phyloP scores from a whole-genome alignment of 1,140 invertebrate species.

The Pseudomyrmex dendroicus region DNA sequence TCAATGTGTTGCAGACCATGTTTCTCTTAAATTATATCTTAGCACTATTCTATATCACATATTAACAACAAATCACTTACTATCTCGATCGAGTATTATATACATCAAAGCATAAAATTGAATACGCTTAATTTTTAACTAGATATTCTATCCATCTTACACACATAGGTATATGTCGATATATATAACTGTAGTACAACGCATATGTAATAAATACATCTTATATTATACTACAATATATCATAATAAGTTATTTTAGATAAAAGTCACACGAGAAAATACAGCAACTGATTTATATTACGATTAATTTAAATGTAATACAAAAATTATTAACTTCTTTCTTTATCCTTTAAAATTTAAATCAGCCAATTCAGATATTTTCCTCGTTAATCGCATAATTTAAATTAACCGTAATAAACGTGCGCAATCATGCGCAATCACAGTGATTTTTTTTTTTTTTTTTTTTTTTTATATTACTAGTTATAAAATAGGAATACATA shows the following conservation, averaged over 20 bases:
- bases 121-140: neutral
- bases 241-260: slow-evolving; percentile 23
- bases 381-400: slow-evolving; percentile 58
- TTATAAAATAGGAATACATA: neutral
- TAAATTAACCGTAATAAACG: slow-evolving; percentile 55
- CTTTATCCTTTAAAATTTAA: neutral
- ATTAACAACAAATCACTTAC: slow-evolving; percentile 2
- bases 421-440: slow-evolving; percentile 65
- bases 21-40: slow-evolving; percentile 38
- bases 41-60: slow-evolving; percentile 17
- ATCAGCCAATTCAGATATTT: neutral
- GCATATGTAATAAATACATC: neutral
- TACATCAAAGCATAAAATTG: slow-evolving; percentile 13
- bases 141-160: neutral
- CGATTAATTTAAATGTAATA: slow-evolving; percentile 52
- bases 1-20: slow-evolving; percentile 29
- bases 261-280: slow-evolving; percentile 52
- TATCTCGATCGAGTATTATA: neutral
- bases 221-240: neutral
- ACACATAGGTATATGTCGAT: neutral
- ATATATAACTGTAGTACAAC: neutral
- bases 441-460: no score
- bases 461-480: no score
- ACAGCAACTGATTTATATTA: slow-evolving; percentile 52
- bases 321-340: slow-evolving; percentile 17